Base-by-base conservation (phyloP, 1,140 invertebrate species). In the Mizuhopecten yessoensis region DNA sequence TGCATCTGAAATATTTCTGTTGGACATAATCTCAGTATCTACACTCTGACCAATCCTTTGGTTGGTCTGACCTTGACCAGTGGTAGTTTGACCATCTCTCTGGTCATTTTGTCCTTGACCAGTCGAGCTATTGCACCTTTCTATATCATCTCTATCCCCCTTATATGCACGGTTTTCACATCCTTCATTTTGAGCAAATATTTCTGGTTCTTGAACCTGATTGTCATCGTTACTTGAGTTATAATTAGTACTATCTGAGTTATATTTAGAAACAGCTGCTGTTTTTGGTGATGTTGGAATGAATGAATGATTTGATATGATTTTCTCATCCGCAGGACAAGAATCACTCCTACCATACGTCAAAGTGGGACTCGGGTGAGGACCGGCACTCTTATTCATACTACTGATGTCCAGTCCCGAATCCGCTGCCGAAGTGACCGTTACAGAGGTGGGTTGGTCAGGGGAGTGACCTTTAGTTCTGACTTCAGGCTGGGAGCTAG, bases 391-490 rank as follows among this genome's bases (percentile, higher is more conserved):
- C 23, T 75, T 87, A 75, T 90, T 92, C 34, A 33, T 87, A 34
- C 86, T 86, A 91, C 93, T 95, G 10, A 95, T 93, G 87, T 95
- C 94, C 20, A 95, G 90, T 13, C 95, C 95, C 15, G 95, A 95
- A 92, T 95, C 95, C 0, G 91, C 91, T 23, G 93, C 92, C 34
- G 89, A 93, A 0, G 94, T 93, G 11, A 86, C 87, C 86, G 92
- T 86, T 33, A 94, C 49, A 7, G 88, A 88, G 17, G 34, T 86
- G 87, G 39, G 33, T n/a, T 45, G 87, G 86, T 34, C 33, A 88
- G 87, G n/a, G 17, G 23, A 34, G 33, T 86, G 45, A 15, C n/a
- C 34, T 20, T 91, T 57, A 15, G 89, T 87, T 15, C 92, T 86
- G 17, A 94, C 93, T n/a, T 93, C 92, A 10, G 93, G 92, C 20